Percentiles rank a stretch among this genome's conserved stretches.
Evolutionary conservation across 2,797 vertebrate species (phyloP).

Genomic region (Typhlichthys subterraneus): DNA sequence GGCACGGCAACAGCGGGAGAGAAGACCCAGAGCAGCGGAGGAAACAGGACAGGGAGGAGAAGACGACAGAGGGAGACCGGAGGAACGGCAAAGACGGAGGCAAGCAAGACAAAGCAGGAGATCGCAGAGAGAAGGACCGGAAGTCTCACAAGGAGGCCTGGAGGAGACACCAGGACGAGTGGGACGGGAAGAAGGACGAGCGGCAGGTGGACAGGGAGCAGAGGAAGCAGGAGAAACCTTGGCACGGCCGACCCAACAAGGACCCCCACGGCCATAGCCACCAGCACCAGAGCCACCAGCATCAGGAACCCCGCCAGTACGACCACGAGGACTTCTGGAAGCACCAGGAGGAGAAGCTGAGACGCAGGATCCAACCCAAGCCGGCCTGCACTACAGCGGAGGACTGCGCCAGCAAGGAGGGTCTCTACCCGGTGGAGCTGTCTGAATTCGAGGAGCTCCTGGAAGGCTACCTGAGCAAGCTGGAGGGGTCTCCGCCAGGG

Average conservation of each 20-base stretch:
- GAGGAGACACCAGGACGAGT: conserved; percentile 74
- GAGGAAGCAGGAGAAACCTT: conserved; percentile 74
- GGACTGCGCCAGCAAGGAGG: conserved; percentile 72
- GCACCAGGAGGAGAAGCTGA: conserved; percentile 75
- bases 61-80: conserved; percentile 54
- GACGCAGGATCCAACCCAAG: conserved; percentile 55
- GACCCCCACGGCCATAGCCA: conserved; percentile 22
- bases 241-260: conserved; percentile 53
- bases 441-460: conserved; percentile 75
- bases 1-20: conserved; percentile 61
- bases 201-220: conserved; percentile 70
- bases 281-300: conserved; percentile 25
- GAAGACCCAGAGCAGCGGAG: conserved; percentile 55
- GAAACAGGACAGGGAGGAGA: conserved; percentile 63
- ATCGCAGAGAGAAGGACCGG: conserved; percentile 52
- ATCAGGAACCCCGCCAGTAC: conserved; percentile 45
- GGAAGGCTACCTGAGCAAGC: conserved; percentile 77
- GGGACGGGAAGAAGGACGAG: conserved; percentile 74
- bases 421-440: conserved; percentile 74
- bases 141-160: conserved; percentile 71
- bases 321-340: conserved; percentile 70
- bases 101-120: conserved; percentile 37
- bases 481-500: conserved; percentile 56
- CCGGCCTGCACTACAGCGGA: conserved; percentile 61
- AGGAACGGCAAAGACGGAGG: conserved; percentile 59